These are phyloP conservation scores for Buphagus erythrorhynchus DNA, from an alignment of 2,797 vertebrate genomes.

Conservation along the genomic window DNA sequence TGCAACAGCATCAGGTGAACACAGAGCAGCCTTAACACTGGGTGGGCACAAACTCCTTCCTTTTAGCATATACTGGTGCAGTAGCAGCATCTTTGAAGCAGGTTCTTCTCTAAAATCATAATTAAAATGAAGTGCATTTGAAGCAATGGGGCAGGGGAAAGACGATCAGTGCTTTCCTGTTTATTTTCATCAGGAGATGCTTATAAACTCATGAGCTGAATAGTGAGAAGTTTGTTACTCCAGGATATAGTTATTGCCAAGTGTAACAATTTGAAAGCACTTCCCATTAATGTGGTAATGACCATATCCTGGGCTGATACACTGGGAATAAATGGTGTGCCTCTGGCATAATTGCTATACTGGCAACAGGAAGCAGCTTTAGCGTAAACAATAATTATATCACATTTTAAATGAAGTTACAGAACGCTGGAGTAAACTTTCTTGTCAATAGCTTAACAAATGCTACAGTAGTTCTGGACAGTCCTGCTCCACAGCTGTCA, in stretches of 20 bases:
- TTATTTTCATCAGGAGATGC: neutral
- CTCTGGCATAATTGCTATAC: neutral
- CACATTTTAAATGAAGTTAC: slow-evolving; percentile 5
- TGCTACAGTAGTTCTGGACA: neutral
- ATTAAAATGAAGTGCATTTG: neutral
- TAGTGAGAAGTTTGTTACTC: neutral
- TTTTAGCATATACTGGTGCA: neutral
- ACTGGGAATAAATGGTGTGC: neutral
- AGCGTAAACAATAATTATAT: neutral
- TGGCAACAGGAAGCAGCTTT: slow-evolving; percentile 35
- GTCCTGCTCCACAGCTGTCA: neutral
- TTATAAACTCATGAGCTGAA: neutral
- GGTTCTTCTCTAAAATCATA: neutral
- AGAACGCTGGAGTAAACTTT: neutral
- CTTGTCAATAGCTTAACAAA: neutral
- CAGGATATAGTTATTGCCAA: slow-evolving; percentile 4
- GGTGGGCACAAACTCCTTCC: neutral
- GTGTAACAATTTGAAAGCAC: neutral
- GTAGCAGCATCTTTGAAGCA: neutral
- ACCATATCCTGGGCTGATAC: neutral
- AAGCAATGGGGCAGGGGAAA: neutral
- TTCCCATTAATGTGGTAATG: neutral
- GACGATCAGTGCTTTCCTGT: neutral
- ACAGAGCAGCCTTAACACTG: neutral
- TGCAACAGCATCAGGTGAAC: neutral